Conservation (phyloP, 1,140 invertebrate species). For the Triops cancriformis region DNA sequence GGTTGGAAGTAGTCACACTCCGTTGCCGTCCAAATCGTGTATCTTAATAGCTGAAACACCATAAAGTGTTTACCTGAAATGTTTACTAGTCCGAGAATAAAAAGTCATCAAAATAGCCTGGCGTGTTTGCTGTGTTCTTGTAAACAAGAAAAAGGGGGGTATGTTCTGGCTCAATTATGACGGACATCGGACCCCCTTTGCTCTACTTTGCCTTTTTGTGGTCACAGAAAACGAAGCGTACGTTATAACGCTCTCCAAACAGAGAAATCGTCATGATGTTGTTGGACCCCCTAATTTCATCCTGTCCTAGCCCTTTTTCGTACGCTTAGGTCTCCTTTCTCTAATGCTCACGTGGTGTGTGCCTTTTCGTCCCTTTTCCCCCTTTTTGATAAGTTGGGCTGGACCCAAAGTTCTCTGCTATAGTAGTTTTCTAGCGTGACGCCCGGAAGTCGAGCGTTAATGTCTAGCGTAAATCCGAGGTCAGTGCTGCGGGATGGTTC, state of each 20-base stretch:
- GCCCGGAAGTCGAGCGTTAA: conserved; percentile 12
- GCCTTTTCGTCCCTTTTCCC: background rate
- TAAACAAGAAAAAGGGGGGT: background rate
- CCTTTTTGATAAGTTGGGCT: background rate
- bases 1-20: too few relatives aligned
- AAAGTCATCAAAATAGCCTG: too few relatives aligned
- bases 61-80: too few relatives aligned
- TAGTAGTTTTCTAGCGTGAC: conserved; percentile 5
- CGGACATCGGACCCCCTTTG: background rate
- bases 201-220: background rate
- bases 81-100: too few relatives aligned
- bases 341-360: background rate
- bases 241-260: background rate
- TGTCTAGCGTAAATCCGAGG: conserved; percentile 7
- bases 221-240: background rate
- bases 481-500: conserved; percentile 9
- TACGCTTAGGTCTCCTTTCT: background rate
- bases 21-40: too few relatives aligned
- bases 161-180: background rate
- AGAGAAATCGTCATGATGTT: background rate
- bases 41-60: too few relatives aligned
- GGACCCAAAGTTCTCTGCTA: background rate
- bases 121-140: background rate
- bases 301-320: background rate
- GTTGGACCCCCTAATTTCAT: background rate